A percentile compares a stretch with the other conserved stretches of the same genome.
Conservation (phyloP, 2,113 vertebrate genomes). For the Arothron firmamentum region DNA sequence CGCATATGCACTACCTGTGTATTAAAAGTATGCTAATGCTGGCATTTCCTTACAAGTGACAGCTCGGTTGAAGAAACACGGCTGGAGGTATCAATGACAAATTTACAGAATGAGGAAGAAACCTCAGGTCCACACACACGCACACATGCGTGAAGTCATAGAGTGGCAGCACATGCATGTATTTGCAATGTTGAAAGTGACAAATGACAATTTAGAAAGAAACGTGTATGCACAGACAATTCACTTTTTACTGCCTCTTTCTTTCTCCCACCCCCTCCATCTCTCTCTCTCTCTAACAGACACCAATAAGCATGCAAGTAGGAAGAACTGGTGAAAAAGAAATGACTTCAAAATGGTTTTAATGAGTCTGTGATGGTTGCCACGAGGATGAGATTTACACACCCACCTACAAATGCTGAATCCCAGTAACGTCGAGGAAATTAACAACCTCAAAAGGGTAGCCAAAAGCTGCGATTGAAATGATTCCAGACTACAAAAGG, state of each 20-base stretch:
- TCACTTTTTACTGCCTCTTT: constrained; percentile 3
- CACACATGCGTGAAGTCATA: neutral
- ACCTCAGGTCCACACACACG: constrained; percentile 7
- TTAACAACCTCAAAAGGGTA: constrained; percentile 24
- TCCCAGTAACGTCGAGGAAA: constrained; percentile 27
- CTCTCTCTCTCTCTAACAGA: neutral
- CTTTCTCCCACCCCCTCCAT: neutral
- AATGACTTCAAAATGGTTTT: constrained; percentile 8
- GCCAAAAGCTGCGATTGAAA: constrained; percentile 47
- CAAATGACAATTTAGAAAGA: too few relatives aligned
- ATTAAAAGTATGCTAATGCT: too few relatives aligned
- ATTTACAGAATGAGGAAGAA: too few relatives aligned
- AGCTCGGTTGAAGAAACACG: too few relatives aligned
- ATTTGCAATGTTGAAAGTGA: too few relatives aligned
- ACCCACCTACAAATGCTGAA: too few relatives aligned
- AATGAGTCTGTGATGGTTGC: too few relatives aligned
- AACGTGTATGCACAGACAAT: constrained; percentile 11
- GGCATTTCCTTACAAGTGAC: too few relatives aligned
- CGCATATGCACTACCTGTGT: neutral
- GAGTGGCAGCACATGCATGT: neutral
- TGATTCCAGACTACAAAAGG: constrained; percentile 10
- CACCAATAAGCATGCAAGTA: constrained; percentile 14
- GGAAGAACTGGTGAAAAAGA: constrained; percentile 8
- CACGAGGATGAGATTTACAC: too few relatives aligned
- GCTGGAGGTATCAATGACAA: too few relatives aligned